A percentile compares a stretch with the other conserved stretches of the same genome.
Evolutionary conservation across 2,113 vertebrate species (phyloP).

Genomic region (Gobius niger): DNA sequence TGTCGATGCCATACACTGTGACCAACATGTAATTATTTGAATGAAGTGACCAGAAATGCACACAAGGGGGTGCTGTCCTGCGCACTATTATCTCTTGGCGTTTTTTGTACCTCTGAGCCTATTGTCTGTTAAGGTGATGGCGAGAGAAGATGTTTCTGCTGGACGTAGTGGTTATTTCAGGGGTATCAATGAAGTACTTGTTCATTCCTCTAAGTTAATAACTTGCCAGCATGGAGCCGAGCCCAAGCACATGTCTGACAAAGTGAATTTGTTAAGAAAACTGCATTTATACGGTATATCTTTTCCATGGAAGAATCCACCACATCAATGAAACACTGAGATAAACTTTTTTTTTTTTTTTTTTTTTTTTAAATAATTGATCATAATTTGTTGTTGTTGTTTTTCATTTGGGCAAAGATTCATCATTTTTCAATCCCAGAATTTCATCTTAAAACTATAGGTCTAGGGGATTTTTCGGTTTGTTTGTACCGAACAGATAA

Average conservation of each 20-base stretch:
- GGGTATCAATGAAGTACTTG: constrained; percentile 18
- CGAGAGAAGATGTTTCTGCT: constrained; percentile 20
- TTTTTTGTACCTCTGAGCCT: constrained; percentile 24
- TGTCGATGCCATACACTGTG: background rate
- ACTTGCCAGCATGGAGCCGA: background rate
- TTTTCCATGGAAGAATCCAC: too few relatives aligned
- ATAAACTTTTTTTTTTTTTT: too few relatives aligned
- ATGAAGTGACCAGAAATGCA: constrained; percentile 22
- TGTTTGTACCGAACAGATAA: too few relatives aligned
- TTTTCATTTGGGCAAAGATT: too few relatives aligned
- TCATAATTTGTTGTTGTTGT: too few relatives aligned
- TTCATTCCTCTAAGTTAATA: constrained; percentile 10
- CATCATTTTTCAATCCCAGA: too few relatives aligned
- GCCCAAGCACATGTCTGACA: background rate
- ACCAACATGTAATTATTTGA: background rate
- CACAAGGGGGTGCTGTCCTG: constrained; percentile 6
- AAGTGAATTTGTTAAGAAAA: background rate
- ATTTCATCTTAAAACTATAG: too few relatives aligned
- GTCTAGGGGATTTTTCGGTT: too few relatives aligned
- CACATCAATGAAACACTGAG: too few relatives aligned
- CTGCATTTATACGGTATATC: background rate
- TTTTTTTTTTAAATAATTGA: too few relatives aligned
- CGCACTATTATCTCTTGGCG: background rate
- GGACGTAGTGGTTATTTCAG: constrained; percentile 15
- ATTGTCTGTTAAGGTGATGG: constrained; percentile 23